Conservation (phyloP, 1,140 invertebrate genomes). For the Eurytemora carolleeae region DNA sequence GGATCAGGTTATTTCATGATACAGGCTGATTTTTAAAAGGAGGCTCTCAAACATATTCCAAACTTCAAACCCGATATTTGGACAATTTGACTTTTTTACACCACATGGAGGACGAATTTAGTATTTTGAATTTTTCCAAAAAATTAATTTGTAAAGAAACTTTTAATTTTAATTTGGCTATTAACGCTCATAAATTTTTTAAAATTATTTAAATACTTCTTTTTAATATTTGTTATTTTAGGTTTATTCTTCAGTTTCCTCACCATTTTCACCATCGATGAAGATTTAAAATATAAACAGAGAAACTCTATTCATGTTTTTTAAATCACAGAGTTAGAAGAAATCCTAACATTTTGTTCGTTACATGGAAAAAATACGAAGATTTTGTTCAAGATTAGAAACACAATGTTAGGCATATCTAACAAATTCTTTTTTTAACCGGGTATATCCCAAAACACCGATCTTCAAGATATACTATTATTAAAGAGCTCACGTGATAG, state of each 20-base stretch:
- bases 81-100: background rate
- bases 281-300: slow-evolving; percentile 2
- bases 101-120: background rate
- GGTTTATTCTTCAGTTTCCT: slow-evolving; percentile 18
- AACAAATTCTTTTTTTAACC: too few relatives aligned
- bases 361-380: too few relatives aligned
- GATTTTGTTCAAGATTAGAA: too few relatives aligned
- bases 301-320: slow-evolving; percentile 11
- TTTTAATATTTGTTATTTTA: background rate
- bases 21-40: background rate
- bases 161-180: background rate
- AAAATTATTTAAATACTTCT: background rate
- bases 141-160: background rate
- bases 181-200: background rate
- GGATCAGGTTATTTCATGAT: background rate
- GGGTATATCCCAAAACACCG: too few relatives aligned
- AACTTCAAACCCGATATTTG: background rate
- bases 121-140: background rate
- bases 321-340: too few relatives aligned
- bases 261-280: slow-evolving; percentile 17
- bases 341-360: too few relatives aligned
- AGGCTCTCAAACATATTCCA: background rate
- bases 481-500: too few relatives aligned
- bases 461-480: too few relatives aligned
- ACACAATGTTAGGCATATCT: too few relatives aligned